These are phyloP conservation scores for Leptinotarsa tumamoca DNA, from an alignment of 2,888 invertebrate species.

Conservation along the genomic window DNA sequence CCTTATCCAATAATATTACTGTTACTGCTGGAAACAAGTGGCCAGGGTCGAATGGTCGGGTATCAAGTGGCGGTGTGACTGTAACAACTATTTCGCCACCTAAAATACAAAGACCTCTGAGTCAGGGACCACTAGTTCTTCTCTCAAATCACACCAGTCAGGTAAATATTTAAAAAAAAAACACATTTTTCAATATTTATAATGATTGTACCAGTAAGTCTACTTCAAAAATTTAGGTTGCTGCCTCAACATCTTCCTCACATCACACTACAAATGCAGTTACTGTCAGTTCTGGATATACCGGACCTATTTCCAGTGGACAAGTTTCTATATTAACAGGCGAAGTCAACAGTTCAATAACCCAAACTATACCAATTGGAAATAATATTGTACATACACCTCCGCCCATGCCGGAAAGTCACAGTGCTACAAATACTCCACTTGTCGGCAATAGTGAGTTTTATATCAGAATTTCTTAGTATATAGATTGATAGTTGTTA, in stretches of 20 bases:
- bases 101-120: conserved; percentile 67
- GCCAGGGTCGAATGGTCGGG: conserved; percentile 67
- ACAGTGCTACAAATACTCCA: conserved; percentile 41
- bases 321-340: conserved; percentile 63
- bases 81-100: conserved; percentile 74
- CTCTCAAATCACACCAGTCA: conserved; percentile 58
- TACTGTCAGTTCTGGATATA: conserved; percentile 64
- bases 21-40: conserved; percentile 69
- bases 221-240: not conserved
- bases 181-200: not conserved
- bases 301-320: conserved; percentile 61
- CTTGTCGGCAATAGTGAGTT: conserved; percentile 55
- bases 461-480: not conserved
- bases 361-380: conserved; percentile 63
- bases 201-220: not conserved
- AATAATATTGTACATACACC: conserved; percentile 48
- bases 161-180: conserved; percentile 45
- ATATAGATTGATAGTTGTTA: conserved; percentile 7
- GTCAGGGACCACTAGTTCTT: conserved; percentile 69
- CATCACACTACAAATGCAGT: conserved; percentile 57
- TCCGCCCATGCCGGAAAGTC: conserved; percentile 47
- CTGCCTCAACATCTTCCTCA: conserved; percentile 42
- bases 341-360: conserved; percentile 56
- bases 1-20: conserved; percentile 68
- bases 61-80: conserved; percentile 72